These are phyloP conservation scores for Vombatus ursinus DNA, from an alignment of 2,113 vertebrate genomes.

Conservation along the genomic window DNA sequence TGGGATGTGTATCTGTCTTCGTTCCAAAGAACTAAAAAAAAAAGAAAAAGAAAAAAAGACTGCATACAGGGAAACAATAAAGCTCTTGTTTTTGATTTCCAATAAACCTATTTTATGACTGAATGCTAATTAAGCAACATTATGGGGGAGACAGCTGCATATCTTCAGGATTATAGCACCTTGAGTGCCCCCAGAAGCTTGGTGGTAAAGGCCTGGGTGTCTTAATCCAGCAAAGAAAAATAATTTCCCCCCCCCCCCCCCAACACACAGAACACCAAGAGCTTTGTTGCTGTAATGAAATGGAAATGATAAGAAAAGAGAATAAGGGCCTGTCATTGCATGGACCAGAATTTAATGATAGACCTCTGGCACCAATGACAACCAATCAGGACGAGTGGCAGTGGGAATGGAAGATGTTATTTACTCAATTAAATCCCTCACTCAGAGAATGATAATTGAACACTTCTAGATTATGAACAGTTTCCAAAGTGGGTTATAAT, in stretches of 20 bases:
- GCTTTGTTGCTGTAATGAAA: constrained; percentile 8
- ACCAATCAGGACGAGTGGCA: not conserved
- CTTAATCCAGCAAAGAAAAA: constrained; percentile 23
- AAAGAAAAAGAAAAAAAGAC: not conserved
- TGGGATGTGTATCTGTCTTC: not conserved
- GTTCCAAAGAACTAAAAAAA: not conserved
- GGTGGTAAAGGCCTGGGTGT: constrained; percentile 17
- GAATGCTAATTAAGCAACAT: constrained; percentile 38
- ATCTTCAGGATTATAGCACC: constrained; percentile 22
- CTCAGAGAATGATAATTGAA: not conserved
- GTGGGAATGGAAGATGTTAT: not conserved
- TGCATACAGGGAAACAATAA: constrained; percentile 50
- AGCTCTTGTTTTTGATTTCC: constrained; percentile 22
- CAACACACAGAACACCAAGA: not conserved
- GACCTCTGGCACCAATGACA: not conserved
- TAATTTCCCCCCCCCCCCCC: not conserved
- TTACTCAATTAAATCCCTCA: not conserved
- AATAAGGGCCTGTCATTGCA: not conserved
- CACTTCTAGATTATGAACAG: not conserved
- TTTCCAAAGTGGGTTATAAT: constrained; percentile 10
- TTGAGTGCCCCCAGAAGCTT: constrained; percentile 3
- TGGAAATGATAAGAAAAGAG: constrained; percentile 26
- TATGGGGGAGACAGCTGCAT: constrained; percentile 13
- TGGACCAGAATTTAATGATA: not conserved
- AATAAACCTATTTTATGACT: constrained; percentile 40